Conservation (phyloP, 2,797 vertebrate genomes). For the Spinus olivaceus region DNA sequence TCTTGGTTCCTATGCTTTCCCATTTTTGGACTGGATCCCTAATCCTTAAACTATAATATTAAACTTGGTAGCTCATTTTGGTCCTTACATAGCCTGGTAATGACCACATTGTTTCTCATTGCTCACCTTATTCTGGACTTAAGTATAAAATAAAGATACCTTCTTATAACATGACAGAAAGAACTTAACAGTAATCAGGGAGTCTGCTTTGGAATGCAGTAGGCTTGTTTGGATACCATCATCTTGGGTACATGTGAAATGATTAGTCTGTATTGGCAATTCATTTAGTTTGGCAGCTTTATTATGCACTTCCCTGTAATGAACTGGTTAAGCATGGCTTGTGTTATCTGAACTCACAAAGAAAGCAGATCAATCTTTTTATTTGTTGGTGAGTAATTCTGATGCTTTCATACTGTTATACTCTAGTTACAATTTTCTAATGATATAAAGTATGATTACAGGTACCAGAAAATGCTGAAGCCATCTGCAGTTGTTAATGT, state of each 20-base stretch:
- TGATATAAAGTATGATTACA: not conserved
- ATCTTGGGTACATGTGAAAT: not conserved
- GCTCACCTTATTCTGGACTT: not conserved
- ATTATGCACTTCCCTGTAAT: not conserved
- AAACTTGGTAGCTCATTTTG: not conserved
- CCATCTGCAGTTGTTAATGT: not conserved
- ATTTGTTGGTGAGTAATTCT: not conserved
- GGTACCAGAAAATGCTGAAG: not conserved
- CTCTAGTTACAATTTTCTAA: not conserved
- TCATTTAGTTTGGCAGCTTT: constrained; percentile 14
- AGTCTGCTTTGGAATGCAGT: not conserved
- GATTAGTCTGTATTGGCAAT: not conserved
- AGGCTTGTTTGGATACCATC: not conserved
- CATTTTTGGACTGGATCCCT: not conserved
- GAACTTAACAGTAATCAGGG: not conserved
- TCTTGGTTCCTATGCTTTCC: not conserved
- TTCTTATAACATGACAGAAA: not conserved
- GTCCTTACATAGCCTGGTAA: not conserved
- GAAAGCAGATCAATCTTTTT: not conserved
- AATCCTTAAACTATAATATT: not conserved
- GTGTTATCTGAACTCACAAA: not conserved
- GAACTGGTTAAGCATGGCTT: not conserved
- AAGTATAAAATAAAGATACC: not conserved
- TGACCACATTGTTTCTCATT: not conserved
- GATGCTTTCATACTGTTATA: not conserved